These are phyloP conservation scores for Nerophis ophidion DNA, from an alignment of 2,113 vertebrate genomes.

Conservation along the genomic window DNA sequence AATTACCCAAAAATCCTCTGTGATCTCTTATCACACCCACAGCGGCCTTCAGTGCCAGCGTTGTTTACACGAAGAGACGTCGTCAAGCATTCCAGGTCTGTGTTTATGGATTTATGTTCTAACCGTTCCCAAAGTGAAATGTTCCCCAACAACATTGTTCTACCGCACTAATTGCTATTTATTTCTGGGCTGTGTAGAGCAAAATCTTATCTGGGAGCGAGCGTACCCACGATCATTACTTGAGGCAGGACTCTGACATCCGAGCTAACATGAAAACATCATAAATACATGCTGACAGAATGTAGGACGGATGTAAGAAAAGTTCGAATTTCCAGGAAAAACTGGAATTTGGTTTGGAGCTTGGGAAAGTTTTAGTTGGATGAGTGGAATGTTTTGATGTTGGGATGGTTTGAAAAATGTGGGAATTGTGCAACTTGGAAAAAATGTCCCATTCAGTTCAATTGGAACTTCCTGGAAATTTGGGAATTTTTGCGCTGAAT, in stretches of 20 bases:
- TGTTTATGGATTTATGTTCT: conserved; percentile 35
- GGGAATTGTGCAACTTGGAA: no score
- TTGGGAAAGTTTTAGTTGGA: no score
- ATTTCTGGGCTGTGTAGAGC: conserved; percentile 30
- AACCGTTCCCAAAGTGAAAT: conserved; percentile 46
- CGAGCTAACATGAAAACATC: no score
- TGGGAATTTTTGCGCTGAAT: no score
- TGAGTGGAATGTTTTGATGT: no score
- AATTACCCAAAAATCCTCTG: conserved; percentile 49
- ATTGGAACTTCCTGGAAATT: no score
- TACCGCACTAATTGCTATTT: conserved; percentile 35
- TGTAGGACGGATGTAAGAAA: no score
- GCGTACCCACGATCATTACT: conserved; percentile 16
- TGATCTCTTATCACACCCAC: conserved; percentile 53
- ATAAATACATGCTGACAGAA: no score
- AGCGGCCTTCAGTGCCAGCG: conserved; percentile 18
- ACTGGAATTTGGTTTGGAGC: no score
- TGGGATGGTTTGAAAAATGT: no score
- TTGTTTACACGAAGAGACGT: background rate
- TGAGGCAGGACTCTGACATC: background rate
- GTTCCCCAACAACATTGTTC: conserved; percentile 41
- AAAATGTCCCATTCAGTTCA: no score
- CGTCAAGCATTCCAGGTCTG: conserved; percentile 12
- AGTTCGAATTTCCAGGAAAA: no score
- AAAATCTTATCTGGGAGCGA: conserved; percentile 16